Evolutionary conservation across 1,140 invertebrate species (phyloP).

Genomic region (Drosophila erecta): DNA sequence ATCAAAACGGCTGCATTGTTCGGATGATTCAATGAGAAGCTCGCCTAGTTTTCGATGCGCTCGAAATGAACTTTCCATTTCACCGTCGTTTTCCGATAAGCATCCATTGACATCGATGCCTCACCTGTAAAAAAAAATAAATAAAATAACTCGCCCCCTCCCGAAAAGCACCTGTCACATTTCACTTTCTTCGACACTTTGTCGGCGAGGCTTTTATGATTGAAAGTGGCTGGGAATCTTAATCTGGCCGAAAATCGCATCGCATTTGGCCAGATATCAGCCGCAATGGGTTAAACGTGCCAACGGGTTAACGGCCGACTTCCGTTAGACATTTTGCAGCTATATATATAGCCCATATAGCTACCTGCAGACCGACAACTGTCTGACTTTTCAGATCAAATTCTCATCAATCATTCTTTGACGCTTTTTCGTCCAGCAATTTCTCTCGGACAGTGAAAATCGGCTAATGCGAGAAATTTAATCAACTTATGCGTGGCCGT

Average conservation of each 20-base stretch:
- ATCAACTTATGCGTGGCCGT: slow-evolving; percentile 69
- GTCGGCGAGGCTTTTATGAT: slow-evolving; percentile 54
- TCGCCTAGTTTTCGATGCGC: slow-evolving; percentile 49
- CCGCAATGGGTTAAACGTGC: slow-evolving; percentile 32
- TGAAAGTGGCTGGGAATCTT: slow-evolving; percentile 60
- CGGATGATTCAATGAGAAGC: slow-evolving; percentile 54
- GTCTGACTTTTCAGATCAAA: slow-evolving; percentile 43
- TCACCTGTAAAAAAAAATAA: not conserved
- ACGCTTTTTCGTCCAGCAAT: slow-evolving; percentile 52
- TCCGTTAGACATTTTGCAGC: slow-evolving; percentile 56
- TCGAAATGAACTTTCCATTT: slow-evolving; percentile 70
- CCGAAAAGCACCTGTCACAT: slow-evolving; percentile 46
- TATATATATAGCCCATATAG: not conserved
- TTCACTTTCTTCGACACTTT: slow-evolving; percentile 72
- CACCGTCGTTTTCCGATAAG: slow-evolving; percentile 58
- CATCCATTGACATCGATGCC: slow-evolving; percentile 59
- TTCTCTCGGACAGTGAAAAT: slow-evolving; percentile 73
- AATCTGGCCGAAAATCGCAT: slow-evolving; percentile 56
- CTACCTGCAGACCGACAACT: slow-evolving; percentile 6
- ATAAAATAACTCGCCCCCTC: not conserved
- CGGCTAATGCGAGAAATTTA: slow-evolving; percentile 78
- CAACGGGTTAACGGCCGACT: slow-evolving; percentile 55
- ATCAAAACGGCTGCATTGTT: slow-evolving; percentile 51
- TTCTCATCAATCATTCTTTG: slow-evolving; percentile 76
- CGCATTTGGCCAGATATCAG: slow-evolving; percentile 19